These are phyloP conservation scores for Caenorhabditis tropicalis DNA, from an alignment of 1,140 invertebrate species.

Conservation along the genomic window DNA sequence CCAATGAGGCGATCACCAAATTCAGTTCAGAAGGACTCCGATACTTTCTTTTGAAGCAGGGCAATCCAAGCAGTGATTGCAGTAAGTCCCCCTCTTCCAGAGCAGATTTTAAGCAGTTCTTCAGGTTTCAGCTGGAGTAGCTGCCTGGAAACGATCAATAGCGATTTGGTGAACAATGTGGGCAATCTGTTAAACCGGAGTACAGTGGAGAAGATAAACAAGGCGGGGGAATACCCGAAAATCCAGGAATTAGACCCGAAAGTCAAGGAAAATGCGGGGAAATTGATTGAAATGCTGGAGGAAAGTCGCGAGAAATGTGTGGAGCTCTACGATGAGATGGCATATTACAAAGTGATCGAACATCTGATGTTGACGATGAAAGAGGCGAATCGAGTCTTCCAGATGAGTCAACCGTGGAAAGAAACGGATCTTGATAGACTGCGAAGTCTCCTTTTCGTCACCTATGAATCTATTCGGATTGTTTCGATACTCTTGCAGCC, in stretches of 20 bases:
- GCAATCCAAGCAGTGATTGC: slow-evolving; percentile 85
- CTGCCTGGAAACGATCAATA: slow-evolving; percentile 82
- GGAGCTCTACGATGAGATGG: slow-evolving; percentile 80
- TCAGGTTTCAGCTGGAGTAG: slow-evolving; percentile 86
- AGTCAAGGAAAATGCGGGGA: slow-evolving; percentile 73
- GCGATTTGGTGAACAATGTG: slow-evolving; percentile 88
- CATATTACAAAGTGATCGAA: slow-evolving; percentile 86
- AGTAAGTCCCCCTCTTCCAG: slow-evolving; percentile 78
- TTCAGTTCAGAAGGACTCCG: slow-evolving; percentile 81
- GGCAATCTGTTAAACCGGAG: slow-evolving; percentile 88
- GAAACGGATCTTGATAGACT: slow-evolving; percentile 76
- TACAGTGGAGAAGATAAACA: slow-evolving; percentile 82
- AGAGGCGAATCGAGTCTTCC: slow-evolving; percentile 84
- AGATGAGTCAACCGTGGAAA: slow-evolving; percentile 85
- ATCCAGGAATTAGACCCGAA: slow-evolving; percentile 70
- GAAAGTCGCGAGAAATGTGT: slow-evolving; percentile 74
- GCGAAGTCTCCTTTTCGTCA: slow-evolving; percentile 81
- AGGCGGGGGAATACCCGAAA: slow-evolving; percentile 79
- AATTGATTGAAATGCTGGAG: slow-evolving; percentile 75
- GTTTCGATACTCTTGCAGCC: slow-evolving; percentile 83
- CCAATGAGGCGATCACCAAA: slow-evolving; percentile 76
- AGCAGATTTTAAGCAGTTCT: no score
- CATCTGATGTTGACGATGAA: slow-evolving; percentile 80
- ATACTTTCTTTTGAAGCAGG: slow-evolving; percentile 89
- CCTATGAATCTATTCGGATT: slow-evolving; percentile 83